Evolutionary conservation across 2,797 vertebrate genomes (phyloP).

Genomic region (Myoxocephalus aenaeus): DNA sequence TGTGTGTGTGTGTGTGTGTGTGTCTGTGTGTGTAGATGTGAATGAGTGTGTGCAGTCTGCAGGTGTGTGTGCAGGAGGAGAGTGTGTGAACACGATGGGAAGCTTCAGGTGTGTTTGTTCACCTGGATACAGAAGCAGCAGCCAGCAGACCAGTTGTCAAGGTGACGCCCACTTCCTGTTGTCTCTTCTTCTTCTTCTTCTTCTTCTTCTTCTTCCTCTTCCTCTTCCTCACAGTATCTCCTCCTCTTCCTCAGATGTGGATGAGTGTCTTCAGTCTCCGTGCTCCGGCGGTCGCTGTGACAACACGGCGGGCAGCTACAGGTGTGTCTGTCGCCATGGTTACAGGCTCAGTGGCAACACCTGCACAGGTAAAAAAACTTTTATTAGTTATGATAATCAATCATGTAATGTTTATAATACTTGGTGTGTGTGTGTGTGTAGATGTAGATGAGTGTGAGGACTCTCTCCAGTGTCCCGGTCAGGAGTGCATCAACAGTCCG

Average conservation of each 20-base stretch:
- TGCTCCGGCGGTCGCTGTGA: slow-evolving; percentile 86
- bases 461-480: slow-evolving; percentile 85
- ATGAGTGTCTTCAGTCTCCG: slow-evolving; percentile 84
- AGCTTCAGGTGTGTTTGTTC: slow-evolving; percentile 88
- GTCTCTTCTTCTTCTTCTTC: background rate
- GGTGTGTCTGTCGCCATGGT: slow-evolving; percentile 87
- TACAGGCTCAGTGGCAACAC: slow-evolving; percentile 82
- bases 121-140: slow-evolving; percentile 79
- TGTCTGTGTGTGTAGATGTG: slow-evolving; percentile 73
- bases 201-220: background rate
- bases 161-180: slow-evolving; percentile 68
- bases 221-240: too few relatives aligned
- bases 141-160: slow-evolving; percentile 80
- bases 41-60: slow-evolving; percentile 84
- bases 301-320: slow-evolving; percentile 87
- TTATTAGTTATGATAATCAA: background rate
- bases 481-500: slow-evolving; percentile 86
- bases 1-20: slow-evolving; percentile 73
- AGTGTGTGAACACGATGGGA: slow-evolving; percentile 85
- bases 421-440: background rate
- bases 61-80: slow-evolving; percentile 79
- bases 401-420: background rate
- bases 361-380: slow-evolving; percentile 79
- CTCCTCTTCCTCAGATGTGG: slow-evolving; percentile 76
- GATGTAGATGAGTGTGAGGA: slow-evolving; percentile 90